These are phyloP conservation scores for Pocillopora meandrina DNA, from an alignment of 92 coral and sea anemone species.

Conservation along the genomic window DNA sequence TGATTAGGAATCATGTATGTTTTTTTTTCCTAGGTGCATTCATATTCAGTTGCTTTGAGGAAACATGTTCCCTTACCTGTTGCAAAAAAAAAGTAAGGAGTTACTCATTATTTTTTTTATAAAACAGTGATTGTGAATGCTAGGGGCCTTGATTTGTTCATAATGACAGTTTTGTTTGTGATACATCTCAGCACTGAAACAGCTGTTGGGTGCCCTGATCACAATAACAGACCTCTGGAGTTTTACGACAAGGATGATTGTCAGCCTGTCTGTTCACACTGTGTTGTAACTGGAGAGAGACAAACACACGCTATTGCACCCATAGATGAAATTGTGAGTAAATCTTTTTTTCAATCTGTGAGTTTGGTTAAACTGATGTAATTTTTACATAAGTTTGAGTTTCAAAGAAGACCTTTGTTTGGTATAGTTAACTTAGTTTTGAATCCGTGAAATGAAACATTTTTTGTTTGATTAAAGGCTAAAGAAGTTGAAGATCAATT, in stretches of 20 bases:
- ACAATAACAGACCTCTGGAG: constrained; percentile 80
- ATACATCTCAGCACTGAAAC: constrained; percentile 7
- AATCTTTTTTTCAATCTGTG: no score
- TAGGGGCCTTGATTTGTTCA: no score
- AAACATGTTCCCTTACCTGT: constrained; percentile 80
- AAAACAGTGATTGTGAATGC: no score
- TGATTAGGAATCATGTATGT: neutral
- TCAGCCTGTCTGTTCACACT: constrained; percentile 89
- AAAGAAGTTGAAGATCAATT: constrained; percentile 63
- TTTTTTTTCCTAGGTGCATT: constrained; percentile 68
- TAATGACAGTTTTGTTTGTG: no score
- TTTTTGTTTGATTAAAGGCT: constrained; percentile 36
- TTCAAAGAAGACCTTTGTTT: neutral
- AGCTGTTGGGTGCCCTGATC: constrained; percentile 72
- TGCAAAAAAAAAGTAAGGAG: constrained; percentile 54
- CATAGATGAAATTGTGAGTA: constrained; percentile 71
- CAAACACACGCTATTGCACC: constrained; percentile 81
- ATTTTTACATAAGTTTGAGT: neutral
- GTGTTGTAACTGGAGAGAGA: constrained; percentile 81
- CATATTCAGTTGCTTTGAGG: constrained; percentile 78
- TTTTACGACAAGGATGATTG: constrained; percentile 83
- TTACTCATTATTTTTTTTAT: neutral
- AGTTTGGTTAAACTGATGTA: neutral
- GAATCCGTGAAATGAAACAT: neutral
- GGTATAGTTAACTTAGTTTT: neutral